Evolutionary conservation across 2,113 vertebrate genomes (phyloP).

Genomic region (Cyprinodon tularosa): DNA sequence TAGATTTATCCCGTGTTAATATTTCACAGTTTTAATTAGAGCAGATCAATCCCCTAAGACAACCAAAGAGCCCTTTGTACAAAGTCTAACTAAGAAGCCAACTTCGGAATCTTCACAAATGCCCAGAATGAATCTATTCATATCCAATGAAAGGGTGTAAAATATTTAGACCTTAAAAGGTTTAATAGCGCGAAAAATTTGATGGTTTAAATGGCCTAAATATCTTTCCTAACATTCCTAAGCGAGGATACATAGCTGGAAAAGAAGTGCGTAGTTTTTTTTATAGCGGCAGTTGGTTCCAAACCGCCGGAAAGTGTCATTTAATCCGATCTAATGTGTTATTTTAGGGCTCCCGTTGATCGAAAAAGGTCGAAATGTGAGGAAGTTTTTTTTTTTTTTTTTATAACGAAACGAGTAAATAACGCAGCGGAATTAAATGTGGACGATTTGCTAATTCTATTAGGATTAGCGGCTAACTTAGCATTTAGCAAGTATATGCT

Average conservation of each 20-base stretch:
- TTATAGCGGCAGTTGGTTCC: background rate
- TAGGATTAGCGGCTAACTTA: constrained; percentile 55
- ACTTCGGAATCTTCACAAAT: background rate
- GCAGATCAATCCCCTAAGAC: background rate
- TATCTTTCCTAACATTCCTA: background rate
- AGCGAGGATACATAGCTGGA: background rate
- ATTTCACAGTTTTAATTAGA: background rate
- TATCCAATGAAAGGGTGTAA: background rate
- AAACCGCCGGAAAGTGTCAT: background rate
- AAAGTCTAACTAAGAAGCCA: background rate
- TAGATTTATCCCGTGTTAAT: background rate
- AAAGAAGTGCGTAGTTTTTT: constrained; percentile 42
- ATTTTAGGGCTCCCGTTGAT: background rate
- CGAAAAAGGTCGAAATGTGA: accelerated
- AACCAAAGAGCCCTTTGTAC: background rate
- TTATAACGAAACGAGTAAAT: background rate
- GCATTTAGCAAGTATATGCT: constrained; percentile 27
- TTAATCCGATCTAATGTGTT: background rate
- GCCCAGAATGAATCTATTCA: background rate
- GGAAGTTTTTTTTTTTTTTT: no score
- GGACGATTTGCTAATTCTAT: background rate
- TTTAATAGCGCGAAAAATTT: background rate
- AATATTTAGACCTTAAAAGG: background rate
- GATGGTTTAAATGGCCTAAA: background rate
- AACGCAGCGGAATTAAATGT: background rate